Evolutionary conservation across 2,113 vertebrate species (phyloP), one percentile per base, ranked within the genome.

Genomic region (Hydrochoerus hydrochaeris): DNA sequence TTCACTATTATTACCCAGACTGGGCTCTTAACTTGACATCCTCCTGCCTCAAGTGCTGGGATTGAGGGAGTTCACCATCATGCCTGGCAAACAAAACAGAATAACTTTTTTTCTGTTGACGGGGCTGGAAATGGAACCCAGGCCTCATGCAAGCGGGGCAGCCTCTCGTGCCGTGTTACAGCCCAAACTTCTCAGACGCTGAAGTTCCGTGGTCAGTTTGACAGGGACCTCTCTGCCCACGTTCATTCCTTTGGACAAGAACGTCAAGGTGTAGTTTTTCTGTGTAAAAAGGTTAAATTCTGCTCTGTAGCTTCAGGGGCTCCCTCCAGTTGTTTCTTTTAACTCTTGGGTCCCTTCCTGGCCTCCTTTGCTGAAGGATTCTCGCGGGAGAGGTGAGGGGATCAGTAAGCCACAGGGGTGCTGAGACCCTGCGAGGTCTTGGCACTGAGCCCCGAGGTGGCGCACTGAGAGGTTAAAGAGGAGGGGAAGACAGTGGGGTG

Each of bases 191-290:
- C 85, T 93, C 38, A 44, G 83, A 38, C 35, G 26, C 46, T 71
- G 69, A 35, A 26, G n/a, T 28, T 52, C 1, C 30, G 65, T 38
- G 24, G 5, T 52, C 44, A 12, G 9, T 92, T 65, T 84, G 54
- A 1, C 75, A 38, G 8, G 69, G 24, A 0, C 5, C 78, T 65
- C 58, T 46, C 58, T 46, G 1, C n/a, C 35, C 2, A 20, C 0
- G 1, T 22, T 1, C 46, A 0, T 19, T 14, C 26, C 77, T 41
- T 4, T 14, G 5, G 0, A 0, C 38, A 1, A 38, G 41, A 46
- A 22, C 10, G 0, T 77, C 16, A 32, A 58, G 81, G 26, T 1
- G 0, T 0, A 1, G 5, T 44, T 60, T 44, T 7, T 75, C 85
- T 44, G 6, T 10, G 38, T 20, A 78, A 41, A 52, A 41, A 30